A percentile compares a stretch with the other conserved stretches of the same genome.
Conservation (phyloP, 2,113 vertebrate genomes). For the Sphyrna mokarran region DNA sequence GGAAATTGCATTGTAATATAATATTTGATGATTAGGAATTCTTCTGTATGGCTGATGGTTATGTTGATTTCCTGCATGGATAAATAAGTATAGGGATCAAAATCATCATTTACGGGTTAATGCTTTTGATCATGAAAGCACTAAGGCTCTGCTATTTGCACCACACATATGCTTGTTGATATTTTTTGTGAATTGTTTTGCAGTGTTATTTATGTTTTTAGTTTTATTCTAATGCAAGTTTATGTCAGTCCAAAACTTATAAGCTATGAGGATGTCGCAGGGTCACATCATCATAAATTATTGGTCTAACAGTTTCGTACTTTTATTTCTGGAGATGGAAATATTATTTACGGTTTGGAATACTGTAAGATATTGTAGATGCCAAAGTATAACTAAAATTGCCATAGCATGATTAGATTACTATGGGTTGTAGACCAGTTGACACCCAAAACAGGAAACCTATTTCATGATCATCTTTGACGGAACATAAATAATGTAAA, state of each 20-base stretch:
- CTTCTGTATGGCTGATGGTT: not conserved
- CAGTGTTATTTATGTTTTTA: not conserved
- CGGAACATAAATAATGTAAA: not conserved
- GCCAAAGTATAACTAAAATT: not conserved
- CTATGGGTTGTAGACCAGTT: not conserved
- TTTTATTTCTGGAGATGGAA: not conserved
- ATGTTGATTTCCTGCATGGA: not conserved
- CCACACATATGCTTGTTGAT: not conserved
- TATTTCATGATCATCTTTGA: not conserved
- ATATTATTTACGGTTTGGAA: not conserved
- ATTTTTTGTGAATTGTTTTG: not conserved
- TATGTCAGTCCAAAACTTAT: not conserved
- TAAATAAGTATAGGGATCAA: too few relatives aligned
- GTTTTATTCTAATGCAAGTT: not conserved
- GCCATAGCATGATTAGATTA: not conserved
- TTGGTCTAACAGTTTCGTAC: not conserved
- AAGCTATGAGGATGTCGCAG: not conserved
- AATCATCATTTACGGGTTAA: not conserved
- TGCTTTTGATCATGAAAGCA: not conserved
- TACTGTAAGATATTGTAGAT: not conserved
- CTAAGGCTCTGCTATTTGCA: not conserved
- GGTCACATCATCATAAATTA: not conserved
- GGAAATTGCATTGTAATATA: not conserved
- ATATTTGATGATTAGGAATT: not conserved
- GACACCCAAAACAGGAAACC: not conserved